phyloP scores from a whole-genome alignment of 1,140 invertebrate genomes.

The Solen grandis region DNA sequence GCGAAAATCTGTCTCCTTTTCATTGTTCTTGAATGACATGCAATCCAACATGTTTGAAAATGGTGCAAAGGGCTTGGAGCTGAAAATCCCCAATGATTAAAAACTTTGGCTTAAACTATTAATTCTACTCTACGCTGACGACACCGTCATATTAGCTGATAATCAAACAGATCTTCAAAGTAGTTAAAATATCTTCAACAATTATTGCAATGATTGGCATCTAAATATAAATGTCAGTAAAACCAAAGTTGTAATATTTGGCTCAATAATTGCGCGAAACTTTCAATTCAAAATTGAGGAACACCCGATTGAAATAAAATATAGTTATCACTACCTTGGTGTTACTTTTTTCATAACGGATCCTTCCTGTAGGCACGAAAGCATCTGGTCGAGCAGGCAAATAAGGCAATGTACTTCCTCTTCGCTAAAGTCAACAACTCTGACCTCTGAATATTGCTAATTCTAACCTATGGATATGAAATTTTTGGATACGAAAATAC shows the following conservation, averaged over 20 bases:
- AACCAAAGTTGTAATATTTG: too few relatives aligned
- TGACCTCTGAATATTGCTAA: not conserved
- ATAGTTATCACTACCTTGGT: slow-evolving; percentile 25
- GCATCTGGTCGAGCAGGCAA: too few relatives aligned
- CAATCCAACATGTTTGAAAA: not conserved
- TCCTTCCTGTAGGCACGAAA: slow-evolving; percentile 28
- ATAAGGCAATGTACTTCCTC: too few relatives aligned
- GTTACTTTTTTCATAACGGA: slow-evolving; percentile 1
- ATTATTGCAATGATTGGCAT: slow-evolving; percentile 22
- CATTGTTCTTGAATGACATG: slow-evolving; percentile 27
- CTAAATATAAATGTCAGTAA: too few relatives aligned
- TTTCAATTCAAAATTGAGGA: not conserved
- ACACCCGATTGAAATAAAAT: too few relatives aligned
- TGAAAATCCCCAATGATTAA: not conserved
- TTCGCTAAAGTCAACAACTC: slow-evolving; percentile 16
- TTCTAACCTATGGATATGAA: slow-evolving; percentile 28
- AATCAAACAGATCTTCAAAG: slow-evolving; percentile 3
- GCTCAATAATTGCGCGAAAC: not conserved
- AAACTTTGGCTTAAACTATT: slow-evolving; percentile 4
- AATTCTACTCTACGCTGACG: slow-evolving; percentile 25
- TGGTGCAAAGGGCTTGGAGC: not conserved
- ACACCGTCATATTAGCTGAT: slow-evolving; percentile 13
- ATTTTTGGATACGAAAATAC: slow-evolving; percentile 21
- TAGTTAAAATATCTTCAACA: slow-evolving; percentile 6
- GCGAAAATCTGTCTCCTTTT: slow-evolving; percentile 28